Conservation (phyloP, 2,113 vertebrate species). For the Pseudorectes ferrugineus region DNA sequence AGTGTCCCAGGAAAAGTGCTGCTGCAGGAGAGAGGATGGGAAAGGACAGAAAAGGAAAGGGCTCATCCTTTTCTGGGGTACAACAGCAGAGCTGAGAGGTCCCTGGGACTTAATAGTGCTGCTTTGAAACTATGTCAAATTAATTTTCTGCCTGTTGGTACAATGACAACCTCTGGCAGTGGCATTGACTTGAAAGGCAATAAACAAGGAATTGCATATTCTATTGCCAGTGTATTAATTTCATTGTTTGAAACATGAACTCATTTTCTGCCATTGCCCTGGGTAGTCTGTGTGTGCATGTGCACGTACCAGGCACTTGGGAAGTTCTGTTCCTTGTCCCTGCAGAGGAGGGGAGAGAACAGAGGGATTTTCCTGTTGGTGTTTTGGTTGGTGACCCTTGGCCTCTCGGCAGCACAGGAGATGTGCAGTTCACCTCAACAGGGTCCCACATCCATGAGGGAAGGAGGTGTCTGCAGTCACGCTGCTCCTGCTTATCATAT, state of each 20-base stretch:
- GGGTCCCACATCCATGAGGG: accelerated
- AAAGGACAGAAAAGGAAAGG: neutral
- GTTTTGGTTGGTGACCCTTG: neutral
- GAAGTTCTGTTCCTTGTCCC: neutral
- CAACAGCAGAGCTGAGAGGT: neutral
- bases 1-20: neutral
- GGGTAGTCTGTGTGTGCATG: neutral
- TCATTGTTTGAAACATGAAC: neutral
- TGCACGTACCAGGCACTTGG: neutral
- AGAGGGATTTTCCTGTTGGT: accelerated
- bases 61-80: neutral
- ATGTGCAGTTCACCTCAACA: accelerated
- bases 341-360: neutral
- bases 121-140: neutral
- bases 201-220: constrained; percentile 23
- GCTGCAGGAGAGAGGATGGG: neutral
- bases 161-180: constrained; percentile 7
- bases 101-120: neutral
- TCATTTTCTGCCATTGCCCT: neutral
- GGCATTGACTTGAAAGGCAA: constrained; percentile 1
- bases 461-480: neutral
- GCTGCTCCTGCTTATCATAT: neutral
- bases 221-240: constrained; percentile 6
- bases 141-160: constrained; percentile 16
- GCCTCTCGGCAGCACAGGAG: neutral